Evolutionary conservation across 2,888 invertebrate genomes (phyloP).

Genomic region (Perizoma affinitatum): DNA sequence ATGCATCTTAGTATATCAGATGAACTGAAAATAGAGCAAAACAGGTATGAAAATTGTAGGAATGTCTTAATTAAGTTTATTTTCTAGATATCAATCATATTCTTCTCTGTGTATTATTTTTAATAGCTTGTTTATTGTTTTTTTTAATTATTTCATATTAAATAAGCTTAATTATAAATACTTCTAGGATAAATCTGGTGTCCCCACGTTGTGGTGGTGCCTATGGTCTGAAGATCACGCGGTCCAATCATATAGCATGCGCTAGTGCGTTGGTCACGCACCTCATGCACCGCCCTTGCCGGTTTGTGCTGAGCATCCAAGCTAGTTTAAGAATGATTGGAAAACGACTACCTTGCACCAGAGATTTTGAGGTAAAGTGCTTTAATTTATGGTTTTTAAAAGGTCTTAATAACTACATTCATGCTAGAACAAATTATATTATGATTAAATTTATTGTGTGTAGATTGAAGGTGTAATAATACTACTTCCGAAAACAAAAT

Average conservation of each 20-base stretch:
- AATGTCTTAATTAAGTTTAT: too few species aligned
- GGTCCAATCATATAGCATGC: conserved; percentile 83
- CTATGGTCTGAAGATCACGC: conserved; percentile 88
- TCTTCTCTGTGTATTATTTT: background rate
- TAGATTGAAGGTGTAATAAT: too few species aligned
- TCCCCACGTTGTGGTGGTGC: conserved; percentile 79
- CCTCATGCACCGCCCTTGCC: conserved; percentile 86
- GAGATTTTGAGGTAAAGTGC: conserved; percentile 85
- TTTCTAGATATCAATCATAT: background rate
- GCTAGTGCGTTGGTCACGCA: conserved; percentile 89
- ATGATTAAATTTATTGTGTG: too few species aligned
- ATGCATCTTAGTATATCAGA: conserved; percentile 79
- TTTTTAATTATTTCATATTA: too few species aligned
- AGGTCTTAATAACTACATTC: too few species aligned
- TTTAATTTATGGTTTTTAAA: background rate
- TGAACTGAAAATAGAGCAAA: conserved; percentile 79
- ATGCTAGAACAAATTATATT: too few species aligned
- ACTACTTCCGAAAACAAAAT: too few species aligned
- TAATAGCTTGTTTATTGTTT: too few species aligned
- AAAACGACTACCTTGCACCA: conserved; percentile 85
- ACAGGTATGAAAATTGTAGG: conserved; percentile 69
- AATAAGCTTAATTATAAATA: too few species aligned
- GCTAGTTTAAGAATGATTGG: conserved; percentile 89
- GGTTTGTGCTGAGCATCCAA: conserved; percentile 88
- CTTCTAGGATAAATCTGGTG: conserved; percentile 54